A percentile compares a stretch with the other conserved stretches of the same genome.
phyloP scores from a whole-genome alignment of 2,113 vertebrate species.

The Muntiacus reevesi region DNA sequence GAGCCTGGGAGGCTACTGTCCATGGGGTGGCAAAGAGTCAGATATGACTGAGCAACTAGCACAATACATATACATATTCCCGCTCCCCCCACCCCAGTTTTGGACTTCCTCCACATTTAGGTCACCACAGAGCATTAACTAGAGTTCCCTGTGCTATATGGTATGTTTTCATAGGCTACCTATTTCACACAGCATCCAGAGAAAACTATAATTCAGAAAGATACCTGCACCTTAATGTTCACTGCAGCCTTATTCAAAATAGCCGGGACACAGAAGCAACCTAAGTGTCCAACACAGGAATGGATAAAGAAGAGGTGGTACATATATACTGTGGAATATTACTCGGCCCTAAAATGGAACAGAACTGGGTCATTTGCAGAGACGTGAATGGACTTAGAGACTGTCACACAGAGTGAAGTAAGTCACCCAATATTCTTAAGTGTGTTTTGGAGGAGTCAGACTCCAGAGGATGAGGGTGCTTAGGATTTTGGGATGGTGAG shows the following conservation, averaged over 20 bases:
- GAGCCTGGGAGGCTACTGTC: neutral
- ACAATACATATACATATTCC: neutral
- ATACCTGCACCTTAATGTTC: no score
- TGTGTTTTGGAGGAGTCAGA: neutral
- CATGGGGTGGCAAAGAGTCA: neutral
- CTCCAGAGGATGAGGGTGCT: neutral
- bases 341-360: no score
- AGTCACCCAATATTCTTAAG: neutral
- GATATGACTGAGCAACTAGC: neutral
- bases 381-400: no score
- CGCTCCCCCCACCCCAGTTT: fast-evolving
- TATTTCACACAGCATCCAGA: neutral
- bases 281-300: no score
- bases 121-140: neutral
- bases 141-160: neutral
- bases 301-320: no score
- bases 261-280: no score
- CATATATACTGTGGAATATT: no score
- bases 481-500: neutral
- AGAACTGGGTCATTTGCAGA: no score
- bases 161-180: neutral
- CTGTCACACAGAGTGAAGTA: neutral
- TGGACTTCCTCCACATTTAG: neutral
- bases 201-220: no score
- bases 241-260: no score